Evolutionary conservation across 1,140 invertebrate genomes (phyloP).

Genomic region (Drosophila melanica): DNA sequence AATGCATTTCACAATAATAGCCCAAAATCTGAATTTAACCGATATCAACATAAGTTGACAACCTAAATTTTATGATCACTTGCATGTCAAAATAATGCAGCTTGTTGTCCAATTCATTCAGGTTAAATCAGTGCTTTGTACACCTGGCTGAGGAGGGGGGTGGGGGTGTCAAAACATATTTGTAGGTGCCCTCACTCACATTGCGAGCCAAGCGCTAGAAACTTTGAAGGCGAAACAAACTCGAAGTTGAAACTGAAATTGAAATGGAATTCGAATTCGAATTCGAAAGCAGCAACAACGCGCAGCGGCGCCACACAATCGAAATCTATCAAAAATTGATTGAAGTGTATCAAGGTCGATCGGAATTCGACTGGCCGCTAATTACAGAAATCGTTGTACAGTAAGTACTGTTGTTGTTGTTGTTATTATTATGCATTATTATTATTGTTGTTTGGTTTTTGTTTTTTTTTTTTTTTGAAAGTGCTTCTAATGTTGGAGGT

Average conservation of each 20-base stretch:
- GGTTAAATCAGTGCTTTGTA: no score
- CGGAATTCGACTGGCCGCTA: constrained; percentile 55
- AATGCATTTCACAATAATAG: neutral
- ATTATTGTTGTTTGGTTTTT: constrained; percentile 39
- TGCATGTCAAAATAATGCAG: constrained; percentile 13
- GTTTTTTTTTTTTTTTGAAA: constrained; percentile 54
- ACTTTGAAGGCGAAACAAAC: constrained; percentile 9
- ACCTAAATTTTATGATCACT: constrained; percentile 3
- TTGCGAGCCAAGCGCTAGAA: constrained; percentile 16
- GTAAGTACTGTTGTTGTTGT: constrained; percentile 66
- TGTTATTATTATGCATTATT: constrained; percentile 66
- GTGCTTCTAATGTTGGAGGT: constrained; percentile 43
- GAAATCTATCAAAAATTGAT: constrained; percentile 78
- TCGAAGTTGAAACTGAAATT: constrained; percentile 14
- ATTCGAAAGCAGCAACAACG: constrained; percentile 42
- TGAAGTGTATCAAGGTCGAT: constrained; percentile 77
- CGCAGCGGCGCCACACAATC: constrained; percentile 43
- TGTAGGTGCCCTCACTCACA: constrained; percentile 12
- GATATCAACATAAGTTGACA: constrained; percentile 22
- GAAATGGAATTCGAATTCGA: constrained; percentile 36
- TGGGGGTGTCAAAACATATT: neutral
- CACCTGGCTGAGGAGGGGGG: constrained; percentile 33
- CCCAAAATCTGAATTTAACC: neutral
- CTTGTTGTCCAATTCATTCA: no score
- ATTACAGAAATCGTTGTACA: constrained; percentile 61